Conservation (phyloP, 2,888 invertebrate species). For the Petrophora chlorosata region DNA sequence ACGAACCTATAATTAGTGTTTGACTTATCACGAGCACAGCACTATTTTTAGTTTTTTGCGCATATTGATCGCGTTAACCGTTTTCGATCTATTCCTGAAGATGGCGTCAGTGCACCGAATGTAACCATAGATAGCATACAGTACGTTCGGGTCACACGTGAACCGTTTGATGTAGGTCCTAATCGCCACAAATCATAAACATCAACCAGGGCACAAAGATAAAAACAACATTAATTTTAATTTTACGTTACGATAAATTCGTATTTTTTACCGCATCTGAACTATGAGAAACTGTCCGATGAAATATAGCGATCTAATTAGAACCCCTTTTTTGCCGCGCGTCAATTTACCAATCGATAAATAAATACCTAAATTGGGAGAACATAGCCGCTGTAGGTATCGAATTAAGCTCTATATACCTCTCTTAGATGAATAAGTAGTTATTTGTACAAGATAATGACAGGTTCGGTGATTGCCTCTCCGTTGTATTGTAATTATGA, state of each 20-base stretch:
- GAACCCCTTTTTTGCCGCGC: constrained; percentile 51
- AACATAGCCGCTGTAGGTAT: constrained; percentile 55
- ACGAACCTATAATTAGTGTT: constrained; percentile 26
- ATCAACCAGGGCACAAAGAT: constrained; percentile 56
- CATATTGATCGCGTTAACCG: constrained; percentile 39
- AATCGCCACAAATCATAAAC: constrained; percentile 73
- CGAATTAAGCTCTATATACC: constrained; percentile 61
- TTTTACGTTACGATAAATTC: constrained; percentile 61
- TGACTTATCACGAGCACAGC: constrained; percentile 37
- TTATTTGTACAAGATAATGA: constrained; percentile 81
- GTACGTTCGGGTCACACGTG: constrained; percentile 56
- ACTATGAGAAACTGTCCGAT: constrained; percentile 59
- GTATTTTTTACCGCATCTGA: constrained; percentile 46
- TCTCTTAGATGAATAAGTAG: constrained; percentile 70
- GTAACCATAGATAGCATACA: constrained; percentile 47
- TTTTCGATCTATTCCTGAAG: constrained; percentile 33
- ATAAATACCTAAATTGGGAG: constrained; percentile 58
- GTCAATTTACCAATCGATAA: constrained; percentile 66
- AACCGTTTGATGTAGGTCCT: constrained; percentile 68
- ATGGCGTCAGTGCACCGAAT: constrained; percentile 34
- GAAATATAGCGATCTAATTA: constrained; percentile 60
- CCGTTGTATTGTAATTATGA: constrained; percentile 76
- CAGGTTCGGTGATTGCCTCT: constrained; percentile 76
- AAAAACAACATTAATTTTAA: constrained; percentile 73
- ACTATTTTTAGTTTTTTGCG: constrained; percentile 45